Evolutionary conservation across 2,888 invertebrate species (phyloP).

Genomic region (Parnassius apollo): DNA sequence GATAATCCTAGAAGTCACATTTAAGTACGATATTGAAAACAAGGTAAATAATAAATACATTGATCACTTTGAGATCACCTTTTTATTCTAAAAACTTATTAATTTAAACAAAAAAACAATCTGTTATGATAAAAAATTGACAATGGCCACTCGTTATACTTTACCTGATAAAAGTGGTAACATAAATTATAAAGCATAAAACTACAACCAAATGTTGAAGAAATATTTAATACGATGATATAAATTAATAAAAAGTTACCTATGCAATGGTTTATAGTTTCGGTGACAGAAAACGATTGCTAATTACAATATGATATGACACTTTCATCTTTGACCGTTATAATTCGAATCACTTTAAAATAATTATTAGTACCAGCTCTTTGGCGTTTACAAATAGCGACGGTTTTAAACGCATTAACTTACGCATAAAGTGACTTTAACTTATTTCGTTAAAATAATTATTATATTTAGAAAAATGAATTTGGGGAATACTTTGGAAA

Average conservation of each 20-base stretch:
- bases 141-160: conserved; percentile 56
- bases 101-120: conserved; percentile 59
- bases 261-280: conserved; percentile 40
- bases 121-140: conserved; percentile 46
- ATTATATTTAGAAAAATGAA: conserved; percentile 63
- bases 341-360: conserved; percentile 25
- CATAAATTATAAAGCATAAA: conserved; percentile 53
- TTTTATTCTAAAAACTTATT: conserved; percentile 69
- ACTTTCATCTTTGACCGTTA: conserved; percentile 36
- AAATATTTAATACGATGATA: conserved; percentile 29
- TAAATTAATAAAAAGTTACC: conserved; percentile 45
- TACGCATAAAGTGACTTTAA: conserved; percentile 72
- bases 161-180: conserved; percentile 59
- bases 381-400: conserved; percentile 63
- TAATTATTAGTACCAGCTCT: conserved; percentile 53
- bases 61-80: conserved; percentile 79
- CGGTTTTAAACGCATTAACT: conserved; percentile 61
- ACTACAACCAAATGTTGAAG: conserved; percentile 47
- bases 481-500: conserved; percentile 82
- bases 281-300: conserved; percentile 39
- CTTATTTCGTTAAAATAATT: conserved; percentile 60
- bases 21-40: conserved; percentile 77
- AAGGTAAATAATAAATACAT: conserved; percentile 76
- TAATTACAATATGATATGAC: conserved; percentile 37
- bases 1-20: conserved; percentile 39